Evolutionary conservation across 2,888 invertebrate genomes (phyloP).

Genomic region (Limulus polyphemus): DNA sequence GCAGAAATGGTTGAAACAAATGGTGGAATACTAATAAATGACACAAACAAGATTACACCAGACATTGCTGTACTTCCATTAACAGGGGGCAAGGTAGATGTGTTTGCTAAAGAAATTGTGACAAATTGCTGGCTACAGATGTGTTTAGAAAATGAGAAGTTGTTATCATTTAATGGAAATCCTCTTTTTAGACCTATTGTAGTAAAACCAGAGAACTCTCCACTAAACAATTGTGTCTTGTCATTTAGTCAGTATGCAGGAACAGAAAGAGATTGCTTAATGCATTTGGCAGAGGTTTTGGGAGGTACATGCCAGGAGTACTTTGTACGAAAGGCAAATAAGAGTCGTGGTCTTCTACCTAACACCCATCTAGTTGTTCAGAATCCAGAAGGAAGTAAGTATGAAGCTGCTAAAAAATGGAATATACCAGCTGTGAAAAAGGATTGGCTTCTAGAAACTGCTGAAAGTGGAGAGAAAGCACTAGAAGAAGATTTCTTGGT

Average conservation of each 20-base stretch:
- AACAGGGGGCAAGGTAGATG: conserved; percentile 38
- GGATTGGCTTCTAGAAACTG: conserved; percentile 63
- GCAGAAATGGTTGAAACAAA: conserved; percentile 35
- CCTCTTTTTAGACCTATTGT: conserved; percentile 38
- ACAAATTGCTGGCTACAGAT: conserved; percentile 54
- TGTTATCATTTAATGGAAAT: conserved; percentile 30
- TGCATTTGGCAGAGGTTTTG: conserved; percentile 52
- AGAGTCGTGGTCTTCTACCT: conserved; percentile 44
- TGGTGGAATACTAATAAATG: conserved; percentile 43
- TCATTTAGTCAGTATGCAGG: conserved; percentile 64
- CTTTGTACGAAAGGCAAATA: conserved; percentile 48
- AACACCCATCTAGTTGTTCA: conserved; percentile 72
- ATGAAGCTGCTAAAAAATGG: conserved; percentile 78
- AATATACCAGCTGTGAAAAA: conserved; percentile 62
- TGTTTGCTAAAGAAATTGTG: conserved; percentile 48
- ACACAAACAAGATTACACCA: conserved; percentile 38
- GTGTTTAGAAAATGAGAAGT: conserved; percentile 32
- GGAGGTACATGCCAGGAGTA: conserved; percentile 61
- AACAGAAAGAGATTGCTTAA: conserved; percentile 58
- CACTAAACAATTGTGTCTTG: conserved; percentile 56
- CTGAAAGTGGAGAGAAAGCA: conserved; percentile 43
- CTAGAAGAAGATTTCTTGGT: conserved; percentile 35
- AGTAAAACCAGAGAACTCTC: conserved; percentile 37
- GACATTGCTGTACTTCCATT: conserved; percentile 55
- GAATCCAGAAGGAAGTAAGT: conserved; percentile 55